A percentile compares a stretch with the other conserved stretches of the same genome.
Conservation (phyloP, 37 sponge, comb jelly and placozoan genomes). For the Crambe crambe region DNA sequence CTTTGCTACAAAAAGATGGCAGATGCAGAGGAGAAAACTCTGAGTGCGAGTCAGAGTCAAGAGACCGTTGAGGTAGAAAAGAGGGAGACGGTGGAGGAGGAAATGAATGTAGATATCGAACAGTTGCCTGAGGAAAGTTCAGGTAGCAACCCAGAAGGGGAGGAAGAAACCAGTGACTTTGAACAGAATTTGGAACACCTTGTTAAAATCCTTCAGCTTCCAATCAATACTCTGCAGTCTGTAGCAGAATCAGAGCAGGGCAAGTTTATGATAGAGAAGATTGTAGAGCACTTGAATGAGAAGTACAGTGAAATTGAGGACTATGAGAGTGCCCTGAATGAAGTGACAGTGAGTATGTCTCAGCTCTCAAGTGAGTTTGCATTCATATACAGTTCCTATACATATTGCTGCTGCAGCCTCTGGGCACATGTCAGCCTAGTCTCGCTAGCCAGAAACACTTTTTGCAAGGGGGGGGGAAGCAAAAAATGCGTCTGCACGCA, state of each 20-base stretch:
- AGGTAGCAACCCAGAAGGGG: conserved; percentile 25
- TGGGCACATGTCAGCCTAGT: too few species aligned
- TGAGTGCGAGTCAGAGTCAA: background rate
- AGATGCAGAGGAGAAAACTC: background rate
- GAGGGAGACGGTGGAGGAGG: conserved; percentile 20
- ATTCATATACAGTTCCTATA: too few species aligned
- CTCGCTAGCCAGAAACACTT: too few species aligned
- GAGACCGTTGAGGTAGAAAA: too few species aligned
- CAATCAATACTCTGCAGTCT: background rate
- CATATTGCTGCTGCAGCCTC: too few species aligned
- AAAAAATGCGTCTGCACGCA: too few species aligned
- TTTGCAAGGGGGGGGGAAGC: too few species aligned
- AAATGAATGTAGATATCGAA: conserved; percentile 13
- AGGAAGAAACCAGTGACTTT: conserved; percentile 12
- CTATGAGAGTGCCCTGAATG: background rate
- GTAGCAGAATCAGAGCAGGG: background rate
- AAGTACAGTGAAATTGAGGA: background rate
- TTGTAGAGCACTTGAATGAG: background rate
- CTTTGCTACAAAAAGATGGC: background rate
- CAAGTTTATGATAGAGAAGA: background rate
- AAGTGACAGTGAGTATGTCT: background rate
- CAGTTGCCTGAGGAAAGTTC: background rate
- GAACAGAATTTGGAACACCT: conserved; percentile 1
- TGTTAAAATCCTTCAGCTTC: background rate
- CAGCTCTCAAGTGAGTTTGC: background rate